Percentiles rank a stretch among this genome's conserved stretches.
phyloP scores from a whole-genome alignment of 2,888 invertebrate species.

The Elysia crispata region DNA sequence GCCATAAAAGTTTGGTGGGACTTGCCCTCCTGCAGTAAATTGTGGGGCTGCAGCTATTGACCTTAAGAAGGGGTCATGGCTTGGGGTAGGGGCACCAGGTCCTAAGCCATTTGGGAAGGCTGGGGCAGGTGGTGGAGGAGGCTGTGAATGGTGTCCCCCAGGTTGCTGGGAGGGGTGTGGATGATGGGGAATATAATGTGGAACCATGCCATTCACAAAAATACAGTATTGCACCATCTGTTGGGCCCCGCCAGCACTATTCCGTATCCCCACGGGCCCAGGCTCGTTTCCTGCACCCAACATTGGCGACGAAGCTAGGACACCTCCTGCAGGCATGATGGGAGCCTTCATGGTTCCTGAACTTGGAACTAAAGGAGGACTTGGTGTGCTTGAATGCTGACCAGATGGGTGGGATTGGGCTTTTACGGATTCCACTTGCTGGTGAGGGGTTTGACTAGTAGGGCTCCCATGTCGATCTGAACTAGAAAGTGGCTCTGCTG shows the following conservation, averaged over 20 bases:
- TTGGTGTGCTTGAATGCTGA: slow-evolving; percentile 41
- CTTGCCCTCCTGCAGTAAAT: slow-evolving; percentile 11
- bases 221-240: no score
- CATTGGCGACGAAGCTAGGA: not conserved
- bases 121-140: slow-evolving; percentile 45
- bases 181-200: not conserved
- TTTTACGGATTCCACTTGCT: not conserved
- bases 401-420: slow-evolving; percentile 27
- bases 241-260: no score
- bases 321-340: slow-evolving; percentile 5
- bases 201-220: not conserved
- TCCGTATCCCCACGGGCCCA: no score
- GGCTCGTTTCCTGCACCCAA: not conserved
- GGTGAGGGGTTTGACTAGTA: no score
- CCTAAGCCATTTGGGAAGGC: slow-evolving; percentile 46
- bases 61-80: no score
- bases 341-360: slow-evolving; percentile 16
- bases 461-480: no score
- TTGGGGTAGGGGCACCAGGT: not conserved
- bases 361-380: slow-evolving; percentile 37
- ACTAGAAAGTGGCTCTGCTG: no score
- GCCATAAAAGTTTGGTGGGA: slow-evolving; percentile 49
- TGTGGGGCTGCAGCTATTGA: no score
- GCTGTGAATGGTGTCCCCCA: slow-evolving; percentile 40
- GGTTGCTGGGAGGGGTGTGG: slow-evolving; percentile 31